These are phyloP conservation scores for Cladorhizidae sp. DNA, from an alignment of 37 sponge, comb jelly and placozoan species.

Conservation along the genomic window DNA sequence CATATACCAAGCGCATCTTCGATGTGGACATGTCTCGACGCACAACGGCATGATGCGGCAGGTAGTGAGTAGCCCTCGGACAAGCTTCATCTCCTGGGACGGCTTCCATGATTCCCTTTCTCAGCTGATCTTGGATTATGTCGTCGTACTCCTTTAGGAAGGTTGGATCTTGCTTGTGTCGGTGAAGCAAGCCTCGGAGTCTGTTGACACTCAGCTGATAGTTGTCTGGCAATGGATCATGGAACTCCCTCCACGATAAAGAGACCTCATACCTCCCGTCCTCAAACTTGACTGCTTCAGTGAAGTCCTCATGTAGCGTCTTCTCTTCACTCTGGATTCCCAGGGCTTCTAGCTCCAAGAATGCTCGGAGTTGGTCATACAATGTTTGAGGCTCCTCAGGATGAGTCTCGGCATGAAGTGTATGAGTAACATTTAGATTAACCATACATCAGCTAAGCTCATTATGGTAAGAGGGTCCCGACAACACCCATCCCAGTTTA, in stretches of 20 bases:
- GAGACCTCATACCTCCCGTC: conserved; percentile 12
- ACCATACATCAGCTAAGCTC: not conserved
- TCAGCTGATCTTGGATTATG: conserved; percentile 44
- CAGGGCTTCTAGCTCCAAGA: conserved; percentile 59
- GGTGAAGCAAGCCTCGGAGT: conserved; percentile 30
- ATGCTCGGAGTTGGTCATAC: conserved; percentile 8
- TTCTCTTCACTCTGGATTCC: conserved; percentile 22
- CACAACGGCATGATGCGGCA: conserved; percentile 65
- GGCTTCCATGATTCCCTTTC: conserved; percentile 49
- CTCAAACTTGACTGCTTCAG: not conserved
- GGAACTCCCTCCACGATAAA: conserved; percentile 35
- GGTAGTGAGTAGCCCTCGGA: conserved; percentile 21
- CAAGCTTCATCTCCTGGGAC: not conserved
- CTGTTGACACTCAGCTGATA: conserved; percentile 39
- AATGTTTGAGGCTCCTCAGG: not conserved
- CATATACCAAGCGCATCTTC: conserved; percentile 45
- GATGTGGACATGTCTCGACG: conserved; percentile 46
- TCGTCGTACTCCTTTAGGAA: conserved; percentile 51
- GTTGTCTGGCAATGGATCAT: conserved; percentile 44
- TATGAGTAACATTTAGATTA: conserved; percentile 24
- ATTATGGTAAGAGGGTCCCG: conserved; percentile 10
- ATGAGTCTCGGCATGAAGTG: conserved; percentile 8
- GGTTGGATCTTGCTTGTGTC: conserved; percentile 42
- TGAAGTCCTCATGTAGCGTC: conserved; percentile 29
- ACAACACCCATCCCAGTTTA: conserved; percentile 58